Percentiles rank a stretch among this genome's conserved stretches.
Evolutionary conservation across 37 sponge, comb jelly and placozoan genomes (phyloP).

Genomic region (Haliclona indistincta): DNA sequence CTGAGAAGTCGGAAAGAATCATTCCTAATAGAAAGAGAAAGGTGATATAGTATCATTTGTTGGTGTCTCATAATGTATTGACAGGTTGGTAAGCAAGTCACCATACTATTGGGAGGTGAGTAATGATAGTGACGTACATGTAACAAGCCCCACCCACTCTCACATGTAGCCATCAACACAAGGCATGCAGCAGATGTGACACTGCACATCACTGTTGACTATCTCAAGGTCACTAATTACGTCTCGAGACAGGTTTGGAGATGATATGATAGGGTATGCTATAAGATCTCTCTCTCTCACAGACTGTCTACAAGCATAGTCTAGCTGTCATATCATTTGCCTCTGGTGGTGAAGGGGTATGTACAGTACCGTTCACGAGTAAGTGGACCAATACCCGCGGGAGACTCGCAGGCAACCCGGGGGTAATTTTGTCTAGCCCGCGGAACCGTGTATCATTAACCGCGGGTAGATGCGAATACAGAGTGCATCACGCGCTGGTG

Average conservation of each 20-base stretch:
- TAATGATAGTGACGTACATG: neutral
- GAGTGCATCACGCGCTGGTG: too few species aligned
- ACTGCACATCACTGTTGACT: slow-evolving; percentile 64
- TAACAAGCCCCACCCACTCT: neutral
- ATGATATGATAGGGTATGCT: neutral
- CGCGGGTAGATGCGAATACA: too few species aligned
- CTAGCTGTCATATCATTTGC: slow-evolving; percentile 87
- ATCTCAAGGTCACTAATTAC: slow-evolving; percentile 44
- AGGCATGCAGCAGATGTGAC: slow-evolving; percentile 56
- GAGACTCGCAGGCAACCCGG: too few species aligned
- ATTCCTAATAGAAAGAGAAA: slow-evolving; percentile 53
- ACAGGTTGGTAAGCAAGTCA: neutral
- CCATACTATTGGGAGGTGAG: neutral
- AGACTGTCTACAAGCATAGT: slow-evolving; percentile 50
- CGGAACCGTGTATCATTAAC: too few species aligned
- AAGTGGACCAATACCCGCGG: too few species aligned
- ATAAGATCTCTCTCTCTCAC: neutral
- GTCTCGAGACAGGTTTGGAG: neutral
- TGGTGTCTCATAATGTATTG: too few species aligned
- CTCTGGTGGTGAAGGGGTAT: slow-evolving; percentile 88
- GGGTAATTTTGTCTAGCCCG: too few species aligned
- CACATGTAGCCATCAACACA: slow-evolving; percentile 28
- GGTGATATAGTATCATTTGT: slow-evolving; percentile 16
- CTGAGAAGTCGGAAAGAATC: slow-evolving; percentile 42
- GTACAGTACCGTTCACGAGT: too few species aligned